Conservation (phyloP, 23 tunicate genomes). For the Phallusia fumigata region DNA sequence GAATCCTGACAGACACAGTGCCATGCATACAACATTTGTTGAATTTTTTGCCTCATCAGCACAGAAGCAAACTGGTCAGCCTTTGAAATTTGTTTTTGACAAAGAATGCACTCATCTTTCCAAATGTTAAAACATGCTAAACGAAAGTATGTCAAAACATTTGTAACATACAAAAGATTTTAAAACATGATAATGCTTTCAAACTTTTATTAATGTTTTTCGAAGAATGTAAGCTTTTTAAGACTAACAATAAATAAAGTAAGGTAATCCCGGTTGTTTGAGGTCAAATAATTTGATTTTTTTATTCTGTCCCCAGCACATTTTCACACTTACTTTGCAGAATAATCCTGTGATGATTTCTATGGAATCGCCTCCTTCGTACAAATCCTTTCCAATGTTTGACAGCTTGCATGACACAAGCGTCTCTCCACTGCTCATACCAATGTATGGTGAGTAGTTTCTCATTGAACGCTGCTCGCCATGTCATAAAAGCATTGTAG, state of each 20-base stretch:
- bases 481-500: conserved; percentile 6
- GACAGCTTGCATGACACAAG: not conserved
- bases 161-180: too few relatives aligned
- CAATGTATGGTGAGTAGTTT: not conserved
- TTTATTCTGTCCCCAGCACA: too few relatives aligned
- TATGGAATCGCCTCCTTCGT: not conserved
- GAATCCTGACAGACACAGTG: not conserved
- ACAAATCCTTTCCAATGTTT: not conserved
- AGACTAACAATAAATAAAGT: too few relatives aligned
- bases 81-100: not conserved
- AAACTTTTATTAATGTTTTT: too few relatives aligned
- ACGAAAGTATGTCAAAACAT: not conserved
- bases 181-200: too few relatives aligned
- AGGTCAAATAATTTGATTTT: too few relatives aligned
- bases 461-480: not conserved
- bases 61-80: not conserved
- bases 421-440: conserved; percentile 4
- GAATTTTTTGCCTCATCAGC: not conserved
- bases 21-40: not conserved
- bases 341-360: not conserved
- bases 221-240: too few relatives aligned
- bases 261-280: too few relatives aligned
- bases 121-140: not conserved
- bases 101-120: not conserved
- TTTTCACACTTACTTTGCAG: not conserved